Conservation (phyloP, 2,113 vertebrate species). For the Brevimyrus niger region DNA sequence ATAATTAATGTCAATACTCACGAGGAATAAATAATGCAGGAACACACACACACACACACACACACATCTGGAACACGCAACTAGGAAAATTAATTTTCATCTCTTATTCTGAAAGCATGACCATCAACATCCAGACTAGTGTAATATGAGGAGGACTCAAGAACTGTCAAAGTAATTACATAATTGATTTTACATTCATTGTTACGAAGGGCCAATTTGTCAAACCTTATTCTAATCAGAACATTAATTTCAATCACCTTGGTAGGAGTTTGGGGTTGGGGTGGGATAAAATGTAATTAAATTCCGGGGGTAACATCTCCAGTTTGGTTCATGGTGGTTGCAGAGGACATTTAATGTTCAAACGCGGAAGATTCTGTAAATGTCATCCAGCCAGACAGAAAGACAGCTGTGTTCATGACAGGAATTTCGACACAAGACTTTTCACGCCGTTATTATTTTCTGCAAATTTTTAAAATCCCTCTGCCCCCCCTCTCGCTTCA, state of each 20-base stretch:
- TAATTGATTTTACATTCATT: slow-evolving; percentile 10
- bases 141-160: not conserved
- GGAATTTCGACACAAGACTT: not conserved
- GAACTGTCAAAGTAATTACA: not conserved
- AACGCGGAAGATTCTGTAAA: slow-evolving; percentile 44
- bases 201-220: not conserved
- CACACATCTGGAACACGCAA: not conserved
- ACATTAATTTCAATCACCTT: not conserved
- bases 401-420: slow-evolving; percentile 7
- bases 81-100: not conserved
- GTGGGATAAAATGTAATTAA: not conserved
- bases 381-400: slow-evolving; percentile 45
- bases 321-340: not conserved
- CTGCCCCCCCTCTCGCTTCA: not conserved
- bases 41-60: not conserved
- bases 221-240: slow-evolving; percentile 3
- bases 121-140: not conserved
- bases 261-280: not conserved
- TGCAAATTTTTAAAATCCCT: not conserved
- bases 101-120: not conserved
- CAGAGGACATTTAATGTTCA: slow-evolving; percentile 51
- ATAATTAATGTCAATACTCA: not conserved
- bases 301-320: not conserved
- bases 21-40: not conserved
- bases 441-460: not conserved